Percentiles rank a stretch among this genome's conserved stretches.
Evolutionary conservation across 2,113 vertebrate genomes (phyloP).

Genomic region (Hydropotes inermis): DNA sequence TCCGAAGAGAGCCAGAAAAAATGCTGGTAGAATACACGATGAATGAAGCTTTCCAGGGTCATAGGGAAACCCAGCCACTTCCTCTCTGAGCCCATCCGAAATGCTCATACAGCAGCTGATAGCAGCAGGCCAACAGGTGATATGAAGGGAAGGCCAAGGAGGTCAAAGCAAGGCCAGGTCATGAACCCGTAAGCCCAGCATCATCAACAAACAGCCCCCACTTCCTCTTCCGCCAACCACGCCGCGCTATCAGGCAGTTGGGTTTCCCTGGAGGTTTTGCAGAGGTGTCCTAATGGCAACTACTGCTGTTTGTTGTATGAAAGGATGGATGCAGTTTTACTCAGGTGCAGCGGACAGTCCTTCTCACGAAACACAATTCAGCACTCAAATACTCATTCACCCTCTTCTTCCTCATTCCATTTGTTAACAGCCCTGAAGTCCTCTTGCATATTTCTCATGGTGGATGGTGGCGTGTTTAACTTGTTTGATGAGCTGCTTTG

Average conservation of each 20-base stretch:
- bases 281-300: accelerated
- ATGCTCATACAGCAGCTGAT: not conserved
- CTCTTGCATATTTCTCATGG: conserved; percentile 18
- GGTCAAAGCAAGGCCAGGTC: not conserved
- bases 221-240: not conserved
- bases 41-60: not conserved
- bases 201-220: not conserved
- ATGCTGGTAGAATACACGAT: not conserved
- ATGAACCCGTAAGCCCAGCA: not conserved
- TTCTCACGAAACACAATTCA: not conserved
- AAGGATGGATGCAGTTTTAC: not conserved
- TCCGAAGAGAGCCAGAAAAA: not conserved
- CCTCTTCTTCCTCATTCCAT: not conserved
- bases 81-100: not conserved
- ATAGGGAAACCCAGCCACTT: not conserved
- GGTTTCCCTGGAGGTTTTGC: not conserved
- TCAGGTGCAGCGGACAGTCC: not conserved
- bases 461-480: not conserved
- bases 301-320: not conserved
- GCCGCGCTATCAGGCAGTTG: accelerated
- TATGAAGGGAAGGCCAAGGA: not conserved
- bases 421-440: not conserved
- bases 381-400: not conserved
- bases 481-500: not conserved
- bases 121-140: not conserved